Conservation (phyloP, 2,113 vertebrate species). For the Rhipidura dahli region DNA sequence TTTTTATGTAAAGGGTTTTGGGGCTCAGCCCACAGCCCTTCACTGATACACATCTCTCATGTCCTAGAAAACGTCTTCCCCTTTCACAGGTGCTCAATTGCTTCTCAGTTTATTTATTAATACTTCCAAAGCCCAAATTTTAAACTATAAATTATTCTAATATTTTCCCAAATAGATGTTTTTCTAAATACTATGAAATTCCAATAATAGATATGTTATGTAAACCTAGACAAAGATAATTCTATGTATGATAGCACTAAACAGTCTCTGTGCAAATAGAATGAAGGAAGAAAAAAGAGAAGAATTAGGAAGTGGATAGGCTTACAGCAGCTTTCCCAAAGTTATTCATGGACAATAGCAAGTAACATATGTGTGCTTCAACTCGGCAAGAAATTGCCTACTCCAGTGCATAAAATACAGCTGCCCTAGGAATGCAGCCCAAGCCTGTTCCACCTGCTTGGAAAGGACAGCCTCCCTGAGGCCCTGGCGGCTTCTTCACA, state of each 20-base stretch:
- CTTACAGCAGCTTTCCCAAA: neutral
- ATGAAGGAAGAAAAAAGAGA: neutral
- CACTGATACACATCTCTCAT: neutral
- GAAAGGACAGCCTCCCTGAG: neutral
- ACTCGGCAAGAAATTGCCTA: neutral
- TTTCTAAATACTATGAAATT: neutral
- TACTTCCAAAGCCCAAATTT: neutral
- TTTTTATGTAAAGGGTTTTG: neutral
- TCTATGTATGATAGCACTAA: neutral
- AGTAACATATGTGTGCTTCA: neutral
- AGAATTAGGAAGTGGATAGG: neutral
- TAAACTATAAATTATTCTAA: neutral
- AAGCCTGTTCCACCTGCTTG: neutral
- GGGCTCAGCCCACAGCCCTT: neutral
- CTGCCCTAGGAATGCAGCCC: neutral
- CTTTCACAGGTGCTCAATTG: neutral
- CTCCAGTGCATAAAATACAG: neutral
- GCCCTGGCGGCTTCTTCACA: neutral
- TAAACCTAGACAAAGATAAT: neutral
- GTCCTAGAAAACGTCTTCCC: neutral
- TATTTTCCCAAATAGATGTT: neutral
- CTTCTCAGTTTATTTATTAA: neutral
- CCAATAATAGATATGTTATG: neutral
- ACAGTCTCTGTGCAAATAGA: neutral
- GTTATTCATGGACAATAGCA: neutral